Base-by-base conservation (phyloP, 2,113 vertebrate genomes). In the Tyrannus savana region DNA sequence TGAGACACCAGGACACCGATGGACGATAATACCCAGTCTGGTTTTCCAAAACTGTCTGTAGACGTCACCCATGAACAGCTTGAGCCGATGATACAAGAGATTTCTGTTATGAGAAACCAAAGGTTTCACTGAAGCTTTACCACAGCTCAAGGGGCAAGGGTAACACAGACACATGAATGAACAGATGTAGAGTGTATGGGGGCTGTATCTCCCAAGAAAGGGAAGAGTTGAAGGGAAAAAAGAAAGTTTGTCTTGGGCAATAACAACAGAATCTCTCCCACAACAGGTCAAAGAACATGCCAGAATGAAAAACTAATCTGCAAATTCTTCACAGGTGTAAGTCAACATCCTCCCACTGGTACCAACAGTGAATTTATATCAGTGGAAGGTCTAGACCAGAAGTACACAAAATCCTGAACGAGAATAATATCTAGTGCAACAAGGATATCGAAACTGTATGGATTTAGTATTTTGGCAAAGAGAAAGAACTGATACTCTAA, bases 11-110 rank as follows among this genome's bases (percentile, higher is more conserved):
- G 87, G 47, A 72, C 96, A 77, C 84, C 67, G 58, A 58, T 31
- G 72, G 95, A 93, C 74, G 97, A 97, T 24, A 96, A 89, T 9
- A 95, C 62, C 97, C 97, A 97, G 85, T 98, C 97, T 1, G 97
- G 95, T 47, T 96, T 96, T 86, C 97, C 97, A 83, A 86, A 95
- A 19, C 14, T 72, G 73, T 96, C 95, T 35, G 91, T 64, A 58
- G 97, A 98, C 0, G 94, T 95, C 79, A 80, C 56, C 97, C 97
- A 98, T 12, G 97, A 97, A 22, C 97, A 98, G 90, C 95, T 95
- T 44, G 93, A 96, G 56, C 96, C 91, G 3, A 95, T 74, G 89
- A 73, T 16, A 73, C 97, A 98, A 46, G 95, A 91, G n/a, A 63
- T 52, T 66, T 96, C 97, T 98, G 80, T 63, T 17, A 71, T 1